Base-by-base conservation (phyloP, 2,113 vertebrate species). In the Zosterops hypoxanthus region DNA sequence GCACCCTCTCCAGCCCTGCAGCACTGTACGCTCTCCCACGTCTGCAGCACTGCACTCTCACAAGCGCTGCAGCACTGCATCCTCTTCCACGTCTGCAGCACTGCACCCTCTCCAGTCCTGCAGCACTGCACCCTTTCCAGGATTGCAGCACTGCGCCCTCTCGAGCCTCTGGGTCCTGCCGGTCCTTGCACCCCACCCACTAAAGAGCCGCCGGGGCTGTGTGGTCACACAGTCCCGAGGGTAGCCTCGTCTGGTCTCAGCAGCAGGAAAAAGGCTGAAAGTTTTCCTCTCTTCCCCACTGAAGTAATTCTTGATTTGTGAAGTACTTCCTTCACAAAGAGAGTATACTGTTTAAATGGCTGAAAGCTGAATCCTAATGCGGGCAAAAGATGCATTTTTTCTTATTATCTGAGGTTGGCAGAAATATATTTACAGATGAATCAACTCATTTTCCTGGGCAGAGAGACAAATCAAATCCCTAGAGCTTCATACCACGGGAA, bases 401-500 rank as follows among this genome's bases (percentile, higher is more conserved):
- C 71, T 31, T 83, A 78, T 77, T 93, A 83, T 94, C 85, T 92
- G 73, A 66, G 69, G 33, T 42, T 93, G 82, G 68, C 85, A 96
- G 92, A 68, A 9, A n/a, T 1, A 0, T 60, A 83, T 86, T 93
- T 81, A 83, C 71, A 73, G 68, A 90, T 64, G 44, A 93, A 81
- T 83, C 94, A 81, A 75, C 64, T 77, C 34, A 36, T 39, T 83
- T 94, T 91, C 85, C 64, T 70, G 70, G 71, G 70, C 81, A 92
- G 63, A 79, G 41, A 94, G 76, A 86, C 79, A 86, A 88, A 91
- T 56, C 47, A 66, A 90, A 49, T 86, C 87, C 17, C 60, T 66
- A 56, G 86, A 64, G 68, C 47, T 88, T 90, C 69, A 64, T 57
- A 60, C n/a, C 41, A 39, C 0, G 9, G n/a, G 68, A 95, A 91